Evolutionary conservation across 2,888 invertebrate genomes (phyloP).

Genomic region (Chouioia cunea): DNA sequence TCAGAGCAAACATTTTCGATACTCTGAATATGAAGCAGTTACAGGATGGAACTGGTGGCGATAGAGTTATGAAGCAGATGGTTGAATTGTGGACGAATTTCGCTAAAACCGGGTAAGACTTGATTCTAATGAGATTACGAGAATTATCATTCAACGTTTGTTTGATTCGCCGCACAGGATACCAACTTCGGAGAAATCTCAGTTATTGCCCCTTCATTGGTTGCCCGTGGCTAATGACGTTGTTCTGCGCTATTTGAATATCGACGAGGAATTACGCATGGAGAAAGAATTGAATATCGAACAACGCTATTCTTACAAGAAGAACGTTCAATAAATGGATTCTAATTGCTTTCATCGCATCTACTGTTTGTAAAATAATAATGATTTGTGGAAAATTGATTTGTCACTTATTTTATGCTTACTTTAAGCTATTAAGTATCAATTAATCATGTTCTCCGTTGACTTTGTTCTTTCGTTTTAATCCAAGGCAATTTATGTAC

Average conservation of each 20-base stretch:
- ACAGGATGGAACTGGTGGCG: slow-evolving; percentile 3
- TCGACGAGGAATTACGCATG: slow-evolving; percentile 53
- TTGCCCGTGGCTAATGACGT: slow-evolving; percentile 50
- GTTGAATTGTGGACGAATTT: slow-evolving; percentile 63
- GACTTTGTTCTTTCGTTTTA: too few relatives aligned
- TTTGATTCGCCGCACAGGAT: too few relatives aligned
- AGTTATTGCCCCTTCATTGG: slow-evolving; percentile 55
- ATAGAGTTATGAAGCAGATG: slow-evolving; percentile 53
- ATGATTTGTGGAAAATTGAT: too few relatives aligned
- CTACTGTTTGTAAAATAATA: too few relatives aligned
- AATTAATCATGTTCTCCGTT: too few relatives aligned
- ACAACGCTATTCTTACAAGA: neutral
- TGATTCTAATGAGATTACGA: slow-evolving; percentile 16
- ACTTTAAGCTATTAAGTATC: too few relatives aligned
- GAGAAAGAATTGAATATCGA: slow-evolving; percentile 35
- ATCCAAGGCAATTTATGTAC: too few relatives aligned
- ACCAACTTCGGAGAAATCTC: slow-evolving; percentile 56
- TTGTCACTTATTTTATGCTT: too few relatives aligned
- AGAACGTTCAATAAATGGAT: too few relatives aligned
- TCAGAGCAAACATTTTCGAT: slow-evolving; percentile 36
- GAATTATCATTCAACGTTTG: neutral
- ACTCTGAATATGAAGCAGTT: neutral
- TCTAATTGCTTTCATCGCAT: too few relatives aligned
- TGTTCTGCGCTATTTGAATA: slow-evolving; percentile 54
- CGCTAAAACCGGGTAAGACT: slow-evolving; percentile 61